These are phyloP conservation scores for Phrynosoma blainvillii DNA, from an alignment of 2,113 vertebrate genomes.

Conservation along the genomic window DNA sequence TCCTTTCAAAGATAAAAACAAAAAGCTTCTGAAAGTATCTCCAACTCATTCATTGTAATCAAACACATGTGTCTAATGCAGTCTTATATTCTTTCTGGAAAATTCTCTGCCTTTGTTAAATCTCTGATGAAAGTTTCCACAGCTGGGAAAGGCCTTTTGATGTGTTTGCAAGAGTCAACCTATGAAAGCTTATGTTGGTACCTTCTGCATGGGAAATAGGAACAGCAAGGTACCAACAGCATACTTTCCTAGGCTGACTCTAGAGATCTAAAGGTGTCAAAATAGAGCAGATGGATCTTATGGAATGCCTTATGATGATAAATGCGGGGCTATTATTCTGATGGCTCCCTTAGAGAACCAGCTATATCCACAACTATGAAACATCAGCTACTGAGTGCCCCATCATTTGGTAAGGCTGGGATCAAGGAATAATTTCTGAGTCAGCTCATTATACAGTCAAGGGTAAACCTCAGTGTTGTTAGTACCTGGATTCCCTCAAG, in stretches of 20 bases:
- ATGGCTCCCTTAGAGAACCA: background rate
- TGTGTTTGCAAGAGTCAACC: background rate
- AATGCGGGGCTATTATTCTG: background rate
- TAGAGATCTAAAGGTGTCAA: background rate
- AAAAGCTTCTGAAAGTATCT: background rate
- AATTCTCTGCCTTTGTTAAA: background rate
- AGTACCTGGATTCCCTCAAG: slow-evolving; percentile 2
- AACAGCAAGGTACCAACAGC: background rate
- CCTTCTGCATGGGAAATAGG: too few species aligned
- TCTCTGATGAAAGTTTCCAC: background rate
- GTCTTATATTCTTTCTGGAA: background rate
- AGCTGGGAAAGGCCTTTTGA: background rate
- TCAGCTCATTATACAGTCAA: background rate
- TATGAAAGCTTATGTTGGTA: too few species aligned
- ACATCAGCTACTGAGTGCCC: background rate
- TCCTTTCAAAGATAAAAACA: background rate
- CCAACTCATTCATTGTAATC: background rate
- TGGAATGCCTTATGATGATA: background rate
- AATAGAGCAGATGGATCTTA: background rate
- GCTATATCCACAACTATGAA: background rate
- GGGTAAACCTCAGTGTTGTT: slow-evolving; percentile 3
- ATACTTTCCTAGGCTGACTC: background rate
- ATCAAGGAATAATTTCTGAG: background rate
- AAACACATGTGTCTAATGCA: background rate
- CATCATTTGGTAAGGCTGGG: background rate